Base-by-base conservation (phyloP, 2,888 invertebrate genomes). In the Lepidochrysops patricia region DNA sequence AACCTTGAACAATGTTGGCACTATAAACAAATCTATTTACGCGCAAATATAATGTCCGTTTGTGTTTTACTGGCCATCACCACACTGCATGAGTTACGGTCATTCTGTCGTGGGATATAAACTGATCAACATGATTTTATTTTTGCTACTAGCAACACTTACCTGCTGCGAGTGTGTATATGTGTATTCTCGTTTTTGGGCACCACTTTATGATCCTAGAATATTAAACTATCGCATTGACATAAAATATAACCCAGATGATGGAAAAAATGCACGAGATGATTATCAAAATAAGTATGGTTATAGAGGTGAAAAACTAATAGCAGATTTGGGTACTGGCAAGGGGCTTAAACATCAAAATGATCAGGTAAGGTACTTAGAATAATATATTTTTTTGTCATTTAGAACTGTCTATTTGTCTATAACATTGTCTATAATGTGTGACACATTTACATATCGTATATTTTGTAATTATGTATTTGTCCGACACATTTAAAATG, bases 101-200 rank as follows among this genome's bases (percentile, higher is more conserved):
- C 54, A 61, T 61, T 13, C 59, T 57, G 57, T 62, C 60, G 63
- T 6, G 56, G 9, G 58, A 62, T 52, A 58, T 59, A 58, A 64
- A 60, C 60, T 56, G 63, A 62, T 62, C 63, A 68, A 69, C 66
- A 64, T 68, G 26, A 69, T 68, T 67, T 26, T 63, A 61, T 57
- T 72, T 66, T 61, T 76, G 15, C 57, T 72, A n/a, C 29, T 73
- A 58, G 61, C 68, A 57, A 63, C 66, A 58, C 35, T 72, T 19
- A 62, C 60, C 15, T 63, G 63, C 15, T 72, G 74, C 62, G 74
- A 75, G 12, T 66, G 72, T 57, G 71, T 69, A 9, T 66, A 68
- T 12, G 61, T 80, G 2, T 80, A 77, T 66, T 88, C 87, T 0
- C 83, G 82, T 72, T 89, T 89, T 70, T 89, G 82, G 81, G 83